Evolutionary conservation across 2,888 invertebrate genomes (phyloP).

Genomic region (Spodoptera picta): DNA sequence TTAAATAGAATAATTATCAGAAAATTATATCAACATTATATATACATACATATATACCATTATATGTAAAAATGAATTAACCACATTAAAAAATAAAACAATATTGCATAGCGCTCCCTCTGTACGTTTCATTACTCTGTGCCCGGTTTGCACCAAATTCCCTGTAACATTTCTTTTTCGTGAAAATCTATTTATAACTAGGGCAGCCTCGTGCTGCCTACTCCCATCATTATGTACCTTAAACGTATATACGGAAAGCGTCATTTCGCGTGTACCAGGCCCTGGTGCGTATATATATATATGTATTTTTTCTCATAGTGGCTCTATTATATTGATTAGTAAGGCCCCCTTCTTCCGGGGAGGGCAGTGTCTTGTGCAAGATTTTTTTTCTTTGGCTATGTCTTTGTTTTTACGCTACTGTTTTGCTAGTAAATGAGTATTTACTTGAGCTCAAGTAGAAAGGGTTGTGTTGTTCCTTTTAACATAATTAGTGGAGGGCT

Average conservation of each 20-base stretch:
- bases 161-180: slow-evolving; percentile 89
- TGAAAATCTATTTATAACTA: slow-evolving; percentile 89
- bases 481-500: slow-evolving; percentile 48
- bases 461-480: slow-evolving; percentile 54
- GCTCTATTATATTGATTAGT: slow-evolving; percentile 89
- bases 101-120: slow-evolving; percentile 51
- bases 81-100: slow-evolving; percentile 8
- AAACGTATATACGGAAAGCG: slow-evolving; percentile 58
- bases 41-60: neutral
- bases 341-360: slow-evolving; percentile 82
- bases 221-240: slow-evolving; percentile 61
- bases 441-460: slow-evolving; percentile 49
- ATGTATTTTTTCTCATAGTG: slow-evolving; percentile 87
- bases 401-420: slow-evolving; percentile 78
- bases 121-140: slow-evolving; percentile 72
- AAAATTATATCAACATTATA: neutral
- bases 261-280: slow-evolving; percentile 50
- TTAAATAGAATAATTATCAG: too few relatives aligned
- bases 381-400: slow-evolving; percentile 74
- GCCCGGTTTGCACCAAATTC: slow-evolving; percentile 86
- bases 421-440: slow-evolving; percentile 63
- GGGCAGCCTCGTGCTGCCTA: slow-evolving; percentile 78
- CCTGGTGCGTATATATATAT: slow-evolving; percentile 73
- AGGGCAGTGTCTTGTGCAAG: slow-evolving; percentile 77
- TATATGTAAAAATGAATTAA: slow-evolving; percentile 4